Percentiles rank a stretch among this genome's conserved stretches.
Evolutionary conservation across 2,888 invertebrate genomes (phyloP).

Genomic region (Gerosis bhagava): DNA sequence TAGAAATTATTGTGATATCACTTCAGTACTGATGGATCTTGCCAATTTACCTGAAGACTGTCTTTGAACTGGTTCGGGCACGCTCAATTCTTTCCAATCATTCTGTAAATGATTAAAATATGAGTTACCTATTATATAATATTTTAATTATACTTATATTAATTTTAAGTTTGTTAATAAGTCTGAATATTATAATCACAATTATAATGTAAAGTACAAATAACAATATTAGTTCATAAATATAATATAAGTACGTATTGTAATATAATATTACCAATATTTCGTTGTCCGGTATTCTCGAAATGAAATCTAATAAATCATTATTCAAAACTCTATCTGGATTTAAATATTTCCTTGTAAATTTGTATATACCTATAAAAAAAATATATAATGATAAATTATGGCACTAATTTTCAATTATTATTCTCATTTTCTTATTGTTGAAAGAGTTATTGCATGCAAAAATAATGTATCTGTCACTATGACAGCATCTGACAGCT

Average conservation of each 20-base stretch:
- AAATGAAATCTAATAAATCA: conserved; percentile 67
- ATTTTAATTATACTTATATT: conserved; percentile 3
- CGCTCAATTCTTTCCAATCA: conserved; percentile 67
- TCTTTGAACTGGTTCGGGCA: conserved; percentile 57
- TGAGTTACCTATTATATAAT: too few relatives aligned
- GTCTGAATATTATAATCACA: conserved; percentile 13
- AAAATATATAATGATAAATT: too few relatives aligned
- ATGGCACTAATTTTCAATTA: too few relatives aligned
- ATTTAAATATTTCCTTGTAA: conserved; percentile 59
- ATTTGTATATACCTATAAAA: conserved; percentile 65
- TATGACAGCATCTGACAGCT: too few relatives aligned
- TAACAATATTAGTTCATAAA: conserved; percentile 2
- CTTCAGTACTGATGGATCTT: conserved; percentile 32
- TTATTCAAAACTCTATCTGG: conserved; percentile 63
- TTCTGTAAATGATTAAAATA: conserved; percentile 58
- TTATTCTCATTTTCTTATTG: too few relatives aligned
- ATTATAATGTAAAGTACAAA: conserved; percentile 8
- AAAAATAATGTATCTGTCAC: too few relatives aligned
- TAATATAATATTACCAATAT: conserved; percentile 53
- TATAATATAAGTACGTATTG: too few relatives aligned
- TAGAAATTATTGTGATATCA: neutral
- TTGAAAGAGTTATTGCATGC: too few relatives aligned
- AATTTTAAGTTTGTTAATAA: too few relatives aligned
- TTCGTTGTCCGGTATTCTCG: conserved; percentile 66
- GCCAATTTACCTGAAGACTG: conserved; percentile 26